Evolutionary conservation across 2,888 invertebrate genomes (phyloP).

Genomic region (Tribolium freemani): DNA sequence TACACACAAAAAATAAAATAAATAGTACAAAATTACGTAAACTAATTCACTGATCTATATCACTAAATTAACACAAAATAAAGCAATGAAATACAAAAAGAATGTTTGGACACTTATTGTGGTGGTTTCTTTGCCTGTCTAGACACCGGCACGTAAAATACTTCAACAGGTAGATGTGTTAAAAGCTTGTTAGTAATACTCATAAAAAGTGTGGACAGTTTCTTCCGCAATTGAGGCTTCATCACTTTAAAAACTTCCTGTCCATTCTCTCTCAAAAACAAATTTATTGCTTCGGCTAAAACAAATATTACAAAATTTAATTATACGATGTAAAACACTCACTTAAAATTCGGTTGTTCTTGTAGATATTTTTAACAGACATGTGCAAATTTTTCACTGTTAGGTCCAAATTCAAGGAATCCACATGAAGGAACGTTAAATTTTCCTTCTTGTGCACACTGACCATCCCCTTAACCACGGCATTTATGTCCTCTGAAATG

Average conservation of each 20-base stretch:
- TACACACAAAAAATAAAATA: not conserved
- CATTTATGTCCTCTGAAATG: slow-evolving; percentile 71
- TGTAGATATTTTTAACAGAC: slow-evolving; percentile 77
- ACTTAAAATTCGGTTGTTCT: slow-evolving; percentile 80
- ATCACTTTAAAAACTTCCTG: slow-evolving; percentile 78
- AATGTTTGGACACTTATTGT: not conserved
- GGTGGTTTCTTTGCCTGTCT: slow-evolving; percentile 4
- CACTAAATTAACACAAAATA: slow-evolving; percentile 5
- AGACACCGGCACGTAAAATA: slow-evolving; percentile 69
- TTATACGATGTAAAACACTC: slow-evolving; percentile 58
- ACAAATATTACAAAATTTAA: slow-evolving; percentile 34
- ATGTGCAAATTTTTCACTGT: slow-evolving; percentile 75
- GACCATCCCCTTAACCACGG: slow-evolving; percentile 73
- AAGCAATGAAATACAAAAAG: slow-evolving; percentile 1
- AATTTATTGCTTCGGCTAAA: slow-evolving; percentile 79
- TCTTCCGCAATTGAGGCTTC: slow-evolving; percentile 77
- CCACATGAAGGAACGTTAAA: slow-evolving; percentile 74
- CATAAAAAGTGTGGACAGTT: slow-evolving; percentile 75
- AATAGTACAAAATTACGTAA: not conserved
- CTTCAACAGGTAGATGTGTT: slow-evolving; percentile 75
- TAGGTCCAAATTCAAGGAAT: slow-evolving; percentile 74
- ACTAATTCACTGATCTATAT: not conserved
- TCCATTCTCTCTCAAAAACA: slow-evolving; percentile 79
- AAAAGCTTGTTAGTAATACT: slow-evolving; percentile 77
- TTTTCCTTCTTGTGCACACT: slow-evolving; percentile 68